Evolutionary conservation across 92 coral and sea anemone species (phyloP), one percentile per base, ranked within the genome.

Genomic region (Isaurus tuberculatus): DNA sequence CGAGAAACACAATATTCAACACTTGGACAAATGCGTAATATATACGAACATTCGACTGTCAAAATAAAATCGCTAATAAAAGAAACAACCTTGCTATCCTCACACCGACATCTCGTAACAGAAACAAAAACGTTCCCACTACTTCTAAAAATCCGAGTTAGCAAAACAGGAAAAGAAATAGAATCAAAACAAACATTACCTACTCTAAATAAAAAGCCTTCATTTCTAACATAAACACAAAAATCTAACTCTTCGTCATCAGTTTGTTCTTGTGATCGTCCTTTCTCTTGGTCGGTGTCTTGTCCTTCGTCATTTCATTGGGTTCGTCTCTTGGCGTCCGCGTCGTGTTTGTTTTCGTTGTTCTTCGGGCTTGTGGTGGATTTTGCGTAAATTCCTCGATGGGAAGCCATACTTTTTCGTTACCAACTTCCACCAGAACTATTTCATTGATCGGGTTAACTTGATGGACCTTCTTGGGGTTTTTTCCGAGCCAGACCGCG

Each of bases 161-260:
- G 33, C 78, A 36, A 33, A 71, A 36, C 78, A 23, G 78, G 78
- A 71, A 25, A 71, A 23, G 77, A 27, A 70, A 27, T 26, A 27
- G 78, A 13, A 71, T 71, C 78, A 71, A 71, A 71, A 13, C 55
- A 71, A 71, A 71, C 25, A 71, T 49, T 71, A 43, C 78, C 55
- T 17, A 71, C 78, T 33, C 19, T 71, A 28, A 71, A 71, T 33
- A 71, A 30, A 28, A 71, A 71, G 2, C 78, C 78, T 8, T 71
- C 55, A 10, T 36, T 42, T 33, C 78, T 28, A 71, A 71, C 78
- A 71, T 28, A 71, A 71, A 33, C 55, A 10, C 29, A 36, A 34
- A 71, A 71, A 33, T 71, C 53, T 10, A 33, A 71, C 8, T 71
- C 78, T 25, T 25, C 23, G 16, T 71, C 51, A 31, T 33, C 33